These are phyloP conservation scores for Falco rusticolus DNA, from an alignment of 2,797 vertebrate genomes.

Conservation along the genomic window DNA sequence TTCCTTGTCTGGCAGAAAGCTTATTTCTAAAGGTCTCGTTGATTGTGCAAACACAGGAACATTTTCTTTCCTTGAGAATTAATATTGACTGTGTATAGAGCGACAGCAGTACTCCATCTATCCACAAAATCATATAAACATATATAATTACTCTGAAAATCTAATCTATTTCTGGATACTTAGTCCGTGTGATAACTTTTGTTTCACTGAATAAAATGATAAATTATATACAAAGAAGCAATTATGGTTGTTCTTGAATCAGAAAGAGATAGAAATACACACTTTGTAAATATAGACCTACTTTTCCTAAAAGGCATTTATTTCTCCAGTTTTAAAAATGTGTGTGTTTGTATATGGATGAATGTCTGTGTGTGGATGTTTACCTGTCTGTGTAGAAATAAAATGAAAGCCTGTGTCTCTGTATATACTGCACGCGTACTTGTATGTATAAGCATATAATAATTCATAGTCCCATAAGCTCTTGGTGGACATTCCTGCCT, in stretches of 20 bases:
- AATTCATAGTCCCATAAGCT: constrained; percentile 68
- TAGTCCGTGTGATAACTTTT: constrained; percentile 65
- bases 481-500: constrained; percentile 60
- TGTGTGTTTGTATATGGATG: neutral
- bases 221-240: constrained; percentile 69
- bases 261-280: constrained; percentile 46
- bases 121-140: constrained; percentile 60
- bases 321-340: constrained; percentile 43
- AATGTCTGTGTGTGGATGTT: neutral
- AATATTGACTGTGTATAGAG: constrained; percentile 67
- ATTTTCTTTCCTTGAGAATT: constrained; percentile 69
- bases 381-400: constrained; percentile 22
- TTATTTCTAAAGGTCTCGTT: constrained; percentile 73
- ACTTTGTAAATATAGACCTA: constrained; percentile 53
- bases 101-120: constrained; percentile 22
- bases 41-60: constrained; percentile 67
- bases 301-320: constrained; percentile 64
- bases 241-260: constrained; percentile 61
- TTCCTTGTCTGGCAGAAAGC: constrained; percentile 41
- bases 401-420: constrained; percentile 47
- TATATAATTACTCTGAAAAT: constrained; percentile 69
- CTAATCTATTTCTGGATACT: constrained; percentile 66
- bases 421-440: constrained; percentile 38
- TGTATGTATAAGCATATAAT: constrained; percentile 59
- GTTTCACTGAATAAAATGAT: constrained; percentile 69